Evolutionary conservation across 2,113 vertebrate species (phyloP), one percentile per base, ranked within the genome.

Genomic region (Axis porcinus): DNA sequence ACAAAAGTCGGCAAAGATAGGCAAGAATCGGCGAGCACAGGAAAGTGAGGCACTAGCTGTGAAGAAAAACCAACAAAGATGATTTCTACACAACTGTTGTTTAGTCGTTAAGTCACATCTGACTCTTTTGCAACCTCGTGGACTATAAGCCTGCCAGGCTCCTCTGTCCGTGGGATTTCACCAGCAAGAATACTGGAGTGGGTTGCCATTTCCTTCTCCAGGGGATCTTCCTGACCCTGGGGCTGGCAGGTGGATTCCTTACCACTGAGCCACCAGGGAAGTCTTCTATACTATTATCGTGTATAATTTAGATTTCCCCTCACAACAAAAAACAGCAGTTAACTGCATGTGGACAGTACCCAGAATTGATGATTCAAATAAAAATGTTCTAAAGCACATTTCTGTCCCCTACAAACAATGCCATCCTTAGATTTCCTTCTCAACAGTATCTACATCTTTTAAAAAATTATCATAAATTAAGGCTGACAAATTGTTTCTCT

Each of bases 291-390:
- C 40, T 27, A 27, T 15, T 27, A 43, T 15, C 40, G 8, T 16
- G 33, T 13, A 96, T 91, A 93, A 87, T 70, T 94, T 86, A 54
- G 58, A 15, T 85, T 95, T 94, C 50, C 62, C 54, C 7, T 81
- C 8, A 4, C 7, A 50, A 33, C 83, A 60, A 95, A 45, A 89
- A 89, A 84, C 11, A 50, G 17, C 33, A 76, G 87, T 67, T 60
- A 36, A 50, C 23, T 43, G 1, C 15, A 54, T 47, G 21, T 1
- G 6, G 30, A 93, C 95, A 93, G 87, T 55, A 97, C 96, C 96
- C 86, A 89, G 76, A 98, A 97, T 43, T 96, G 47, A 21, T 95
- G 70, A 98, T 96, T 97, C 19, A 78, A 97, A 8, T 30, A 97
- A 54, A 43, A 67, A 3, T 81, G 70, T 94, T 94, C 40, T 95